A percentile compares a stretch with the other conserved stretches of the same genome.
These are phyloP conservation scores for Achlya flavicornis DNA, from an alignment of 2,888 invertebrate genomes.

Conservation along the genomic window DNA sequence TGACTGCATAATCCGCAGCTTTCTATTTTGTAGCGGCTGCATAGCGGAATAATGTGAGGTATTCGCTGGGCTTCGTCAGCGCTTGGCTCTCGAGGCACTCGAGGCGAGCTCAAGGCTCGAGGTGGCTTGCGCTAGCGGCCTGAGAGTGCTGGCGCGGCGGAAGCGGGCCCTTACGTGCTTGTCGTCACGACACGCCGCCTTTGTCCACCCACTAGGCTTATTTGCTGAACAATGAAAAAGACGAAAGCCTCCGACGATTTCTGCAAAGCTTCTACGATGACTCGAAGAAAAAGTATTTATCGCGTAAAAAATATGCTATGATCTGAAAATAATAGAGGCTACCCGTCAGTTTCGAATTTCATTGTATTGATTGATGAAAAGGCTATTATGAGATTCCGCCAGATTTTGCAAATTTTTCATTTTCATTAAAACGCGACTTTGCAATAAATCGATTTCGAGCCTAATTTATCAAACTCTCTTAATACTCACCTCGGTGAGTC, in stretches of 20 bases:
- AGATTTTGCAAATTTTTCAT: slow-evolving; percentile 75
- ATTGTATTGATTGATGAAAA: slow-evolving; percentile 78
- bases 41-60: slow-evolving; percentile 72
- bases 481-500: slow-evolving; percentile 63
- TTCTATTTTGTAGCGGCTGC: slow-evolving; percentile 65
- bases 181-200: slow-evolving; percentile 77
- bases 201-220: slow-evolving; percentile 83
- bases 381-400: slow-evolving; percentile 69
- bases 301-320: slow-evolving; percentile 57
- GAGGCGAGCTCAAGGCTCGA: slow-evolving; percentile 61
- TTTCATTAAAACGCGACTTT: slow-evolving; percentile 67
- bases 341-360: slow-evolving; percentile 61
- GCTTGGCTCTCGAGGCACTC: slow-evolving; percentile 73
- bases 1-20: slow-evolving; percentile 58
- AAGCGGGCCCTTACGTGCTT: slow-evolving; percentile 79
- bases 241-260: slow-evolving; percentile 72
- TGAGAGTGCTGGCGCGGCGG: slow-evolving; percentile 81
- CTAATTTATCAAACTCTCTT: slow-evolving; percentile 75
- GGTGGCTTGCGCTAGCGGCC: slow-evolving; percentile 58
- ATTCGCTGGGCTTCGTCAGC: slow-evolving; percentile 77
- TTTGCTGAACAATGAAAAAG: slow-evolving; percentile 83
- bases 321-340: slow-evolving; percentile 63
- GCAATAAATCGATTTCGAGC: slow-evolving; percentile 70
- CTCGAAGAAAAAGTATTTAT: slow-evolving; percentile 54
- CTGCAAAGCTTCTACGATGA: slow-evolving; percentile 53